Base-by-base conservation (phyloP, 2,113 vertebrate species). In the Neogobius melanostomus region DNA sequence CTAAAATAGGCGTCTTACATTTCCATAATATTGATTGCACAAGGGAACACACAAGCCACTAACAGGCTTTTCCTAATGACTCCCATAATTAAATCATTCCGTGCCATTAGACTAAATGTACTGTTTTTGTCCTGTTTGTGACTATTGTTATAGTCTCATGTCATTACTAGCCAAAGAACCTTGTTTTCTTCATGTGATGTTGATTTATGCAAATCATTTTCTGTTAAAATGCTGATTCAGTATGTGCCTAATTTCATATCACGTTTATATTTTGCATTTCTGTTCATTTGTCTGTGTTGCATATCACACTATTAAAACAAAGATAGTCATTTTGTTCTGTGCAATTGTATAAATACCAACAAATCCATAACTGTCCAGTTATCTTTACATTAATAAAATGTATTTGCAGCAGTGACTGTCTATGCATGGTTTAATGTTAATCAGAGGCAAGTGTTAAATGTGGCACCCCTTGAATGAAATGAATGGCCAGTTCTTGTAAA, bases 231-330 rank as follows among this genome's bases (percentile, higher is more conserved):
- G 17, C 42, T 72, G 28, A 67, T 73, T 74, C 67, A 66, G 15
- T 64, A 92, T 75, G 92, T 93, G 89, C 91, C 92, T 93, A 77
- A 84, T 89, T 90, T 89, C 90, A 64, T 88, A 87, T 76, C 69
- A 76, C 72, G 83, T 88, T 21, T 21, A 21, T 21, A 21, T 21
- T 85, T 15, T 56, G 53, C 88, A 60, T 90, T 82, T 75, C 77
- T 85, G 52, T 82, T 76, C 71, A 66, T 86, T 80, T 83, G 86
- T 89, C 77, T 49, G 64, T 71, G 75, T 72, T 70, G 64, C 53
- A 15, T 49, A 60, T 50, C 77, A 53, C 80, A 66, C 42, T 64
- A 28, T 56, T 75, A 74, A 83, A 83, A 73, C 74, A 71, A 83
- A 69, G 66, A 43, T 63, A 12, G 59, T 16, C 46, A 69, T 71